Conservation (phyloP, 1,140 invertebrate genomes). For the Pissodes strobi region DNA sequence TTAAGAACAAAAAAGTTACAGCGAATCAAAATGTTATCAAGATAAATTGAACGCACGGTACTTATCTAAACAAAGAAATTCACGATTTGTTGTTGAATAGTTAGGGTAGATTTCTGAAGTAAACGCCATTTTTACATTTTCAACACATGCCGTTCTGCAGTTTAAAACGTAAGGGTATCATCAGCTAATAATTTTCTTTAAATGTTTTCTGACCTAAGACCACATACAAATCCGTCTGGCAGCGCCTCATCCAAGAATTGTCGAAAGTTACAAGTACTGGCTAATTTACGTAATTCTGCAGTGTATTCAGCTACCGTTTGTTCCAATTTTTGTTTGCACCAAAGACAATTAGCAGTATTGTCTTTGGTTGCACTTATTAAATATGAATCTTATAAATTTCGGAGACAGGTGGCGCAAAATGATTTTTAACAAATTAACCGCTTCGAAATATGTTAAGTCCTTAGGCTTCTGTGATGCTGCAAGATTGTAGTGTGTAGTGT, state of each 20-base stretch:
- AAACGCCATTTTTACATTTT: slow-evolving; percentile 19
- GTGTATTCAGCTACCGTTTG: not conserved
- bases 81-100: slow-evolving; percentile 9
- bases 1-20: too few species aligned
- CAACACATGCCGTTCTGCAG: slow-evolving; percentile 11
- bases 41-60: too few species aligned
- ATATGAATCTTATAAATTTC: too few species aligned
- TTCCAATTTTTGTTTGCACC: too few species aligned
- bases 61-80: slow-evolving; percentile 20
- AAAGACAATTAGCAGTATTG: too few species aligned
- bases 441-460: too few species aligned
- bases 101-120: slow-evolving; percentile 6
- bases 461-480: too few species aligned
- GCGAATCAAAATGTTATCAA: too few species aligned
- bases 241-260: not conserved
- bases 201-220: not conserved
- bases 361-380: too few species aligned
- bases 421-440: too few species aligned
- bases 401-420: too few species aligned
- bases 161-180: not conserved
- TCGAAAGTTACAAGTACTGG: not conserved
- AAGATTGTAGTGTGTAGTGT: too few species aligned
- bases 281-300: not conserved
- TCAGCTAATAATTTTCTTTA: not conserved
- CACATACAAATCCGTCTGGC: not conserved